phyloP scores from a whole-genome alignment of 2,797 vertebrate genomes.

The Channa striata region DNA sequence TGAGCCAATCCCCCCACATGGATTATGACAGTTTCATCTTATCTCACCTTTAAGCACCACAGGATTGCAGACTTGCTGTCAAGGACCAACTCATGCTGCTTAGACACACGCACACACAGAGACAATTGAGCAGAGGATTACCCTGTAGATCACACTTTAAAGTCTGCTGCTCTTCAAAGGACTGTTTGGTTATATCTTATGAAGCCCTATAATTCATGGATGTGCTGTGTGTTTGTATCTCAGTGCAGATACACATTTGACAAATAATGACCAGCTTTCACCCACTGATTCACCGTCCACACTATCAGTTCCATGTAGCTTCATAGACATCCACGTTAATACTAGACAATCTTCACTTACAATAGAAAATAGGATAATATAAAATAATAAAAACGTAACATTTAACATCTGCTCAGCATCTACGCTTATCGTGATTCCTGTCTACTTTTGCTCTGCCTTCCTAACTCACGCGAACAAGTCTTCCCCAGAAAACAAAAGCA shows the following conservation, averaged over 20 bases:
- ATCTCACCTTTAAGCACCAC: conserved; percentile 29
- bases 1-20: conserved; percentile 18
- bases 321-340: not conserved
- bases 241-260: not conserved
- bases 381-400: not conserved
- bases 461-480: not conserved
- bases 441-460: not conserved
- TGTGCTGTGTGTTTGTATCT: not conserved
- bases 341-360: not conserved
- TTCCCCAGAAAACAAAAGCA: not conserved
- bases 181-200: conserved; percentile 4
- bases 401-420: too few relatives aligned
- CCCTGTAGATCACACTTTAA: conserved; percentile 6
- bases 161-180: conserved; percentile 2
- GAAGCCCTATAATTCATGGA: not conserved
- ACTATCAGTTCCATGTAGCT: not conserved
- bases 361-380: not conserved
- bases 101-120: not conserved
- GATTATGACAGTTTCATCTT: conserved; percentile 51
- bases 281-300: too few relatives aligned
- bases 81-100: conserved; percentile 10
- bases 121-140: conserved; percentile 7
- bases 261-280: not conserved
- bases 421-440: not conserved
- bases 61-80: conserved; percentile 1